These are phyloP conservation scores for Sitta europaea DNA, from an alignment of 2,113 vertebrate genomes.

Conservation along the genomic window DNA sequence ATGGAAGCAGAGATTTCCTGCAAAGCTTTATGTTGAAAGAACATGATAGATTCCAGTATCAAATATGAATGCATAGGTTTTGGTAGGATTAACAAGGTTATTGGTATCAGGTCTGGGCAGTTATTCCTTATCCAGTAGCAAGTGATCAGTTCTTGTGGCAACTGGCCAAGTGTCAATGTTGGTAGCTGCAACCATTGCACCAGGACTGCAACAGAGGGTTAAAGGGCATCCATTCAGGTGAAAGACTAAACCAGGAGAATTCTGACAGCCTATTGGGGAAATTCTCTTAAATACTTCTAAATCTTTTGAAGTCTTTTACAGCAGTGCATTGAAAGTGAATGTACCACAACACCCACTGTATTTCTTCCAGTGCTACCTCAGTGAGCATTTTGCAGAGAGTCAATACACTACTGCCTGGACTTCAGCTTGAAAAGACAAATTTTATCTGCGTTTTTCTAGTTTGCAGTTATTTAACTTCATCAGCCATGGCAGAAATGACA, in stretches of 20 bases:
- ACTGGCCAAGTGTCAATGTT: conserved; percentile 1
- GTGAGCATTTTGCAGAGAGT: neutral
- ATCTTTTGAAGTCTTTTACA: neutral
- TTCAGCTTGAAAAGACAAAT: neutral
- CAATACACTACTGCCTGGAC: neutral
- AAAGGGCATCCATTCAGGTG: conserved; percentile 11
- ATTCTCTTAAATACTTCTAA: neutral
- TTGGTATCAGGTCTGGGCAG: conserved; percentile 1
- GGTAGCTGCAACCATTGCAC: neutral
- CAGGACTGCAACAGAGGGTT: conserved; percentile 10
- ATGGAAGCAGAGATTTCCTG: neutral
- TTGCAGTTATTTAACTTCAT: neutral
- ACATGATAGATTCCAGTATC: neutral
- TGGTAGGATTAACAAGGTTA: neutral
- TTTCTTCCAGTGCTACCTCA: neutral
- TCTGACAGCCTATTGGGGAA: neutral
- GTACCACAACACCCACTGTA: neutral
- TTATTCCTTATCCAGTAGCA: neutral
- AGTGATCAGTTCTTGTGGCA: neutral
- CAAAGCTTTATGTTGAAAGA: conserved; percentile 16
- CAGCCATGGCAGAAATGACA: neutral
- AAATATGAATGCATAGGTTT: neutral
- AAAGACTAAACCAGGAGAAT: conserved; percentile 5
- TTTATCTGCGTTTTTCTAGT: neutral
- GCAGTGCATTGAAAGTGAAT: neutral